Evolutionary conservation across 2,113 vertebrate species (phyloP).

Genomic region (Melanostigma gelatinosum): DNA sequence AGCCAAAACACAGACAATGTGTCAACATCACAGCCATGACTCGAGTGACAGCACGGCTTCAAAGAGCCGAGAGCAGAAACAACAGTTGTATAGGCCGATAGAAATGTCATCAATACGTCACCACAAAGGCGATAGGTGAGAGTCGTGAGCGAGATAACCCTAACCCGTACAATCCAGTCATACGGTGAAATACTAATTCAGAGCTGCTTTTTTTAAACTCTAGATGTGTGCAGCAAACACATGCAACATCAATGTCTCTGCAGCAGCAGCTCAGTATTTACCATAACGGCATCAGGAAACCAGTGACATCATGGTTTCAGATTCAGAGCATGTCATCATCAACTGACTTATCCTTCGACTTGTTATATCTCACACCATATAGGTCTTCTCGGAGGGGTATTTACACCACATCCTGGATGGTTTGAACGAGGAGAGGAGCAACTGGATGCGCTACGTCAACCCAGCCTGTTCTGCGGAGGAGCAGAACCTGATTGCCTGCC

Average conservation of each 20-base stretch:
- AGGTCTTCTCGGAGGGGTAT: constrained; percentile 90
- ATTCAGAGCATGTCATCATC: not conserved
- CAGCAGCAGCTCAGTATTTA: constrained; percentile 38
- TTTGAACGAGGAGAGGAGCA: constrained; percentile 91
- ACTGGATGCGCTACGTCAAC: constrained; percentile 98
- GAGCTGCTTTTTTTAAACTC: constrained; percentile 16
- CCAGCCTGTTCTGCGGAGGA: constrained; percentile 86
- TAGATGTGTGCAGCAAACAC: constrained; percentile 6
- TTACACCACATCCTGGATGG: constrained; percentile 95
- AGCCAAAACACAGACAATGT: constrained; percentile 56
- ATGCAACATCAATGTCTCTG: not conserved
- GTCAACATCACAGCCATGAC: constrained; percentile 33
- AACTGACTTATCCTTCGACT: not conserved
- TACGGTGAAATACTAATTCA: constrained; percentile 21
- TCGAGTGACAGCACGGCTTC: constrained; percentile 15
- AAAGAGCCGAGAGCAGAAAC: constrained; percentile 1
- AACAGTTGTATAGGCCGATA: not conserved
- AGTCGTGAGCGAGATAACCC: constrained; percentile 12
- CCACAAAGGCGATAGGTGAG: not conserved
- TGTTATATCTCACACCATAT: not conserved
- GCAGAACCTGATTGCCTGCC: constrained; percentile 95
- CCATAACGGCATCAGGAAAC: constrained; percentile 49
- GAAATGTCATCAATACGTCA: constrained; percentile 13
- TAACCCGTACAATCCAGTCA: constrained; percentile 46
- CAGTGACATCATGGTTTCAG: constrained; percentile 55